phyloP scores from a whole-genome alignment of 1,140 invertebrate genomes.

The Eciton burchellii region DNA sequence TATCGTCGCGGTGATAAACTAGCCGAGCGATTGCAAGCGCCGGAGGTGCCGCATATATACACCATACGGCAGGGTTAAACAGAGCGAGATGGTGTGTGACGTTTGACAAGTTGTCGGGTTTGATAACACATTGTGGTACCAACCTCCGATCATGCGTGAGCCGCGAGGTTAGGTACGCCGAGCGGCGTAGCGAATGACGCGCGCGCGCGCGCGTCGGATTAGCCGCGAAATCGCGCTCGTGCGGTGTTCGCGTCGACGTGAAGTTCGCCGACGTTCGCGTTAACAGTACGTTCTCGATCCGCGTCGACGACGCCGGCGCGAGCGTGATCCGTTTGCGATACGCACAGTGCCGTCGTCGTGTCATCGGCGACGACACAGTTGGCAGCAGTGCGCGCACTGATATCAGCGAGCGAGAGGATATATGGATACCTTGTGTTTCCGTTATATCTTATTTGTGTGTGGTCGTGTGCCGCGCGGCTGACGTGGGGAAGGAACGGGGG shows the following conservation, averaged over 20 bases:
- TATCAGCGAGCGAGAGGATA: constrained; percentile 61
- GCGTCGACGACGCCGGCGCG: background rate
- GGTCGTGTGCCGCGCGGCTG: background rate
- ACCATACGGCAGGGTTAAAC: background rate
- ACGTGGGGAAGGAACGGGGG: constrained; percentile 15
- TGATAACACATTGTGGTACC: constrained; percentile 19
- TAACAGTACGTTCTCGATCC: no score
- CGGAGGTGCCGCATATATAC: background rate
- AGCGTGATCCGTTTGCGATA: background rate
- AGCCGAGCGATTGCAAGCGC: background rate
- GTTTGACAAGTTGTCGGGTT: constrained; percentile 17
- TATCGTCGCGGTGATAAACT: background rate
- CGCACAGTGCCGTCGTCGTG: background rate
- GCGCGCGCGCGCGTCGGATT: background rate
- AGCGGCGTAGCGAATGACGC: no score
- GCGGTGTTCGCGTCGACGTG: background rate
- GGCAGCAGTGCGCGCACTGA: constrained; percentile 61
- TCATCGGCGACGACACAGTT: constrained; percentile 6
- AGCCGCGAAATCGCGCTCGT: background rate
- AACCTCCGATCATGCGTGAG: background rate
- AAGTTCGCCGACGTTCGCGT: background rate
- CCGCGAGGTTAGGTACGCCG: constrained; percentile 31
- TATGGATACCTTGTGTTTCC: constrained; percentile 65
- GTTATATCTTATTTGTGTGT: constrained; percentile 70
- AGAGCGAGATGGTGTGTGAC: background rate